Base-by-base conservation (phyloP, 2,888 invertebrate genomes). In the Cosmopolites sordidus region DNA sequence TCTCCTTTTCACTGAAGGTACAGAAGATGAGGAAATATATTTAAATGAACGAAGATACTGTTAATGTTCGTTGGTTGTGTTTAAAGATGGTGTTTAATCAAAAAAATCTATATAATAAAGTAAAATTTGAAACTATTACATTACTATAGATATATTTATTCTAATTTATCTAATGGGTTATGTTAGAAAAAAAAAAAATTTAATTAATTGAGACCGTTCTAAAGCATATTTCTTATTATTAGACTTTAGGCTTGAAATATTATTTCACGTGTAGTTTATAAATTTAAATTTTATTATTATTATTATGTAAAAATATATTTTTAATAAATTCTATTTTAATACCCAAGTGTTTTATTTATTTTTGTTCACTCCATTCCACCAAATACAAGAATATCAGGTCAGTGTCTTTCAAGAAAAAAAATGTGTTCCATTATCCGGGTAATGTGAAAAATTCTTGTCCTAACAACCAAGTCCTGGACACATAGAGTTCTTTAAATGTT, bases 321-420 rank as follows among this genome's bases (percentile, higher is more conserved):
- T 57, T 57, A 57, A 57, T 57, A 57, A 57, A 57, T 54, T 57
- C 57, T 57, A 57, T 57, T 57, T 57, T 57, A 56, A 56, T 54
- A 54, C 46, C 46, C 11, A 17, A 3, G 12, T 1, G 18, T 37
- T 11, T 48, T 38, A 18, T 48, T 41, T 41, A 8, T 22, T 22
- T 3, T 22, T 22, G 8, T 22, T 22, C 8, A n/a, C n/a, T n/a
- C n/a, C n/a, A n/a, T n/a, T n/a, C n/a, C n/a, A n/a, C n/a, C n/a
- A n/a, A n/a, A n/a, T n/a, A n/a, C n/a, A n/a, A n/a, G n/a, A n/a
- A n/a, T n/a, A n/a, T n/a, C n/a, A n/a, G n/a, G n/a, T n/a, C n/a
- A n/a, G n/a, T n/a, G n/a, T n/a, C n/a, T n/a, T n/a, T n/a, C n/a
- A n/a, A n/a, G n/a, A n/a, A n/a, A n/a, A n/a, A n/a, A n/a, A n/a